phyloP scores from a whole-genome alignment of 2,113 vertebrate species.

The Excalfactoria chinensis region DNA sequence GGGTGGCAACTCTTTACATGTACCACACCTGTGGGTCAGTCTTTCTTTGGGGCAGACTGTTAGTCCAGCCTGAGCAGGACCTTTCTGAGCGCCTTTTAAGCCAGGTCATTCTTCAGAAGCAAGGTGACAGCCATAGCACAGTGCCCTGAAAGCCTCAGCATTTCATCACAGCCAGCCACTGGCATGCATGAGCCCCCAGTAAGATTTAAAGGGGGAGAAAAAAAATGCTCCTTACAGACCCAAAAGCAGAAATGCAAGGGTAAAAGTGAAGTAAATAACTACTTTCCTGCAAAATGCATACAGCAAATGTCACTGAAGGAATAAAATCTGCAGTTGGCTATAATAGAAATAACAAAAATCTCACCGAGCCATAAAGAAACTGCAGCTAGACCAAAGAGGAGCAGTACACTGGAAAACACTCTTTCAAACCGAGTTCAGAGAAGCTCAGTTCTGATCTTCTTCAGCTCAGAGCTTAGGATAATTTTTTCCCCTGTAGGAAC shows the following conservation, averaged over 20 bases:
- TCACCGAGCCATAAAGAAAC: not conserved
- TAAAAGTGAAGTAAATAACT: not conserved
- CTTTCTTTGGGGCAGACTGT: not conserved
- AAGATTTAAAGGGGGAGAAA: not conserved
- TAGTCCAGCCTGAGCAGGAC: not conserved
- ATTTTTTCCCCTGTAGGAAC: slow-evolving; percentile 7
- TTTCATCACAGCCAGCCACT: not conserved
- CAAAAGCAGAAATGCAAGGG: not conserved
- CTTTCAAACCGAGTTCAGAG: slow-evolving; percentile 30
- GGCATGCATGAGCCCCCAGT: not conserved
- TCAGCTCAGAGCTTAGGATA: not conserved
- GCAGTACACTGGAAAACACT: not conserved
- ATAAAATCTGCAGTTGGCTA: not conserved
- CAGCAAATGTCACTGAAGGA: not conserved
- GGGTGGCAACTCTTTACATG: not conserved
- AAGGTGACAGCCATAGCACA: not conserved
- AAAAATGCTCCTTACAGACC: not conserved
- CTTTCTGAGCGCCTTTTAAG: not conserved
- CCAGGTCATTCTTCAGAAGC: rapidly evolving
- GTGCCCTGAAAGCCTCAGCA: not conserved
- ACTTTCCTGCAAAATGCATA: not conserved
- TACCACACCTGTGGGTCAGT: not conserved
- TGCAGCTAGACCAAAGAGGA: slow-evolving; percentile 13
- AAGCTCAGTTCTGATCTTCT: slow-evolving; percentile 45
- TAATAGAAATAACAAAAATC: not conserved